Percentiles rank a stretch among this genome's conserved stretches.
These are phyloP conservation scores for Octodon degus DNA, from an alignment of 2,113 vertebrate species.

Conservation along the genomic window DNA sequence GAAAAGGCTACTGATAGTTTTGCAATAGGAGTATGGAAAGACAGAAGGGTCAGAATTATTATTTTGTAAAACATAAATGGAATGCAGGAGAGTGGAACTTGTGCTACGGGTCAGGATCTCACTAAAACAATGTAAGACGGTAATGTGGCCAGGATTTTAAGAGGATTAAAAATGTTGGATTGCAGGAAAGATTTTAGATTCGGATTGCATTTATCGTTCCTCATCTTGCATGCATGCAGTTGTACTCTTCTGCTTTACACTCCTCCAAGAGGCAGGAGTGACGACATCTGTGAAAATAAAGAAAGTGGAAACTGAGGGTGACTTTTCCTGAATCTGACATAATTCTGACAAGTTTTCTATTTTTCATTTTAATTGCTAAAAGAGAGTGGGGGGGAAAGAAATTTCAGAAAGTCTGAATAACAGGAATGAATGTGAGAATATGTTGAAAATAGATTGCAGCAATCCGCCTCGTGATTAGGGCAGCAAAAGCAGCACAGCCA, in stretches of 20 bases:
- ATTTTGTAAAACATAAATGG: neutral
- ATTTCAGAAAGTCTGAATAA: neutral
- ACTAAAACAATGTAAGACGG: neutral
- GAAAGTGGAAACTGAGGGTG: conserved; percentile 3
- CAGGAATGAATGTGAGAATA: neutral
- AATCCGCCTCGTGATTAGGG: neutral
- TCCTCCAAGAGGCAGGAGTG: neutral
- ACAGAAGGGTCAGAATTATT: neutral
- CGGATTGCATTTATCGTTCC: neutral
- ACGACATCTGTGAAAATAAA: neutral
- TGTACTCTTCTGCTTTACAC: neutral
- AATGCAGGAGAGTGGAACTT: neutral
- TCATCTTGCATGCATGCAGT: neutral
- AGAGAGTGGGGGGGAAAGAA: neutral
- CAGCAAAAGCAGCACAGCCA: neutral
- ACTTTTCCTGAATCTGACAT: neutral
- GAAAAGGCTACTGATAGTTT: conserved; percentile 14
- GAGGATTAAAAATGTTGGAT: neutral
- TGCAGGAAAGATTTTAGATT: neutral
- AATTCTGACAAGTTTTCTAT: neutral
- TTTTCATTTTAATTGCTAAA: neutral
- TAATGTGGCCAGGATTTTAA: neutral
- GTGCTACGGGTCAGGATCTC: neutral
- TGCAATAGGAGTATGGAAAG: neutral
- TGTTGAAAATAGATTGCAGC: neutral